Evolutionary conservation across 1,140 invertebrate genomes (phyloP), one percentile per base, ranked within the genome.

Genomic region (Magallana angulata): DNA sequence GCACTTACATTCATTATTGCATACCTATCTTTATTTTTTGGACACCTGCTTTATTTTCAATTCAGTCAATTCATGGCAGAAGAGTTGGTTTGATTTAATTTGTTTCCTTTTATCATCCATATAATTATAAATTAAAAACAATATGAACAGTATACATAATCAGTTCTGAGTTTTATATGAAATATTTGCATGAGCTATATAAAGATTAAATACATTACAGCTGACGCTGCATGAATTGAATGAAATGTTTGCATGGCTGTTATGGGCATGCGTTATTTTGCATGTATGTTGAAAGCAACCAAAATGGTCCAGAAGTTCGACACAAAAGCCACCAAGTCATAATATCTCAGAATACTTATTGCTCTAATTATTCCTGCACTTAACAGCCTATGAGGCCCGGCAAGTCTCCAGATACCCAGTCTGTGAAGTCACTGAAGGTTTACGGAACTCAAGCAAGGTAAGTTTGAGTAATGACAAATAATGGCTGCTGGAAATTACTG

Each of bases 1-100:
- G 12, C 14, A 4, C 36, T 76, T 76, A 30, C 36, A 12, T 12
- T 30, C 24, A 12, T 30, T 4, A 76, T 76, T 76, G 68, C 68
- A 64, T 76, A 36, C 24, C 12, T 76, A 76, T 18, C 16, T 76
- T 76, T 76, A 9, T 18, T 16, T 76, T 76, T 76, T 36, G 30
- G 24, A 76, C 24, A 76, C 68, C 68, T 76, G 68, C 68, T 76
- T 76, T 24, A 30, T 76, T 76, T 76, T 30, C 24, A 30, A 8
- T 76, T 76, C 68, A 30, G 24, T 76, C 68, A 76, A 30, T 76
- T 76, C 68, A 76, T 76, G 68, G 14, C 68, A 76, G 68, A 71
- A 71, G 30, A 48, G 36, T 48, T 48, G 36, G 36, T 48, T 48
- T 48, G 5, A 48, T 48, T 48, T 24, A 24, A 24, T 48, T 48